These are phyloP conservation scores for Bruchidius siliquastri DNA, from an alignment of 2,888 invertebrate genomes.

Conservation along the genomic window DNA sequence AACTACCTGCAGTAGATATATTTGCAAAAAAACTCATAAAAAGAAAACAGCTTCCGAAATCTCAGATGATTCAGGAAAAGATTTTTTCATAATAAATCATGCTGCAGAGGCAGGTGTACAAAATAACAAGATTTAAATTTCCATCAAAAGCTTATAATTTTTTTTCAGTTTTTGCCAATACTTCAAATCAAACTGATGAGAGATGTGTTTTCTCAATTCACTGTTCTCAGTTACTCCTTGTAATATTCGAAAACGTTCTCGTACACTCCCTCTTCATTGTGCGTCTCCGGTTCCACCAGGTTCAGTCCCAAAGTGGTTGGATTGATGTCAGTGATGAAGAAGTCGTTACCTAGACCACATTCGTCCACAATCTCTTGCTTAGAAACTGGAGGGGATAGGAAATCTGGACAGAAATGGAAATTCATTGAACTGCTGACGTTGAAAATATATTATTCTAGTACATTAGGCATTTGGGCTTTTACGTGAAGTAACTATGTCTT, in stretches of 20 bases:
- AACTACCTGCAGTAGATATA: too few species aligned
- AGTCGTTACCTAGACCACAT: constrained; percentile 63
- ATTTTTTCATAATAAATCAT: too few species aligned
- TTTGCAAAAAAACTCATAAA: too few species aligned
- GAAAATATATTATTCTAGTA: neutral
- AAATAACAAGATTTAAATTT: too few species aligned
- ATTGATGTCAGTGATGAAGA: constrained; percentile 53
- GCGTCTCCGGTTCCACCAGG: constrained; percentile 51
- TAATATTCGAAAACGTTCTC: constrained; percentile 54
- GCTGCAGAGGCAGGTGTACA: too few species aligned
- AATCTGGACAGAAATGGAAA: constrained; percentile 44
- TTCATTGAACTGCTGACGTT: neutral
- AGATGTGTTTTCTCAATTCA: constrained; percentile 7
- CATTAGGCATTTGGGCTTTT: constrained; percentile 3
- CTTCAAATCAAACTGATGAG: neutral
- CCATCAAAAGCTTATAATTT: too few species aligned
- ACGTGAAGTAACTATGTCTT: too few species aligned
- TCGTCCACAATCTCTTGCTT: constrained; percentile 75
- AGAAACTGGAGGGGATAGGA: constrained; percentile 59
- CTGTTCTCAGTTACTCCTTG: constrained; percentile 28
- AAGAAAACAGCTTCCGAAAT: too few species aligned
- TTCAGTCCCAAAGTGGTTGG: constrained; percentile 51
- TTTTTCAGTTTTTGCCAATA: too few species aligned
- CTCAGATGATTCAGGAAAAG: too few species aligned
- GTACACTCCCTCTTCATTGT: constrained; percentile 49